Conservation (phyloP, 2,797 vertebrate species). For the Podarcis siculus region DNA sequence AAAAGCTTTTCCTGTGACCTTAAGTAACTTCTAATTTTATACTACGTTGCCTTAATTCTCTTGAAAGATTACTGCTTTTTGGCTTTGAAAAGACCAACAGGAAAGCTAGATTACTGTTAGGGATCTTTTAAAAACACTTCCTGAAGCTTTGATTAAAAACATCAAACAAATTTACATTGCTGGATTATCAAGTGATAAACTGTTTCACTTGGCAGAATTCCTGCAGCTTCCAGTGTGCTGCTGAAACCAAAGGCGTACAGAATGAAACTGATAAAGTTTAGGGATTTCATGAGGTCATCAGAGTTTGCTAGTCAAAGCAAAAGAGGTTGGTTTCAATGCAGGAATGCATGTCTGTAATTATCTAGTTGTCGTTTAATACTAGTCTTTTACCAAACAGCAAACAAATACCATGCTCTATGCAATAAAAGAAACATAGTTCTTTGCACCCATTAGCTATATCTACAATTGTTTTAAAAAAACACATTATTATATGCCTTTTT, state of each 20-base stretch:
- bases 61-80: not conserved
- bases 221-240: not conserved
- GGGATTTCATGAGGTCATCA: not conserved
- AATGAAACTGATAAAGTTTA: not conserved
- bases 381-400: not conserved
- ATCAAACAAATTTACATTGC: not conserved
- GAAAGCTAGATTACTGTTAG: not conserved
- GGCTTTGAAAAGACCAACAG: not conserved
- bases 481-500: not conserved
- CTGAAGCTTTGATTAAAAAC: not conserved
- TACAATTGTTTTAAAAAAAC: not conserved
- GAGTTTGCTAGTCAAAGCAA: not conserved
- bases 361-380: not conserved
- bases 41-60: not conserved
- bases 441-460: not conserved
- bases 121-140: not conserved
- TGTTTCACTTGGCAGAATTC: not conserved
- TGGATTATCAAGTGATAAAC: not conserved
- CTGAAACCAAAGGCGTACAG: not conserved
- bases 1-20: not conserved
- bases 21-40: not conserved
- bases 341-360: not conserved
- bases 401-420: accelerated
- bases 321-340: not conserved
- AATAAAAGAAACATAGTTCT: not conserved